Evolutionary conservation across 1,140 invertebrate genomes (phyloP).

Genomic region (Chrysopa pallens): DNA sequence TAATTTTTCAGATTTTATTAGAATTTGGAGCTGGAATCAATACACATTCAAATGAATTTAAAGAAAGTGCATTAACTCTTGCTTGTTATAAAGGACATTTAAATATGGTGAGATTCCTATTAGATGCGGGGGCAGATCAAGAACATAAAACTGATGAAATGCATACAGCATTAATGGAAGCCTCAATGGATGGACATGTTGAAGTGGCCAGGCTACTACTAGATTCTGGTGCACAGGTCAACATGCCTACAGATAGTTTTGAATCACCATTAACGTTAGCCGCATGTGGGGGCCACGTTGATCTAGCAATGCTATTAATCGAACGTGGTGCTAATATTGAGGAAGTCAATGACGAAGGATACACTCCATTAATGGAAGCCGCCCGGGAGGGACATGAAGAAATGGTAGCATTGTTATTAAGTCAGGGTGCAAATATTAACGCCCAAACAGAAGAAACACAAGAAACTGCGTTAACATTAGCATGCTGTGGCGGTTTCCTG

Average conservation of each 20-base stretch:
- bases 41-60: constrained; percentile 97
- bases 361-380: constrained; percentile 98
- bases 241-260: constrained; percentile 99
- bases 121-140: constrained; percentile 87
- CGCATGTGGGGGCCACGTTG: constrained; percentile 95
- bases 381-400: constrained; percentile 95
- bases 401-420: constrained; percentile 87
- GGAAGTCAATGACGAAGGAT: constrained; percentile 99
- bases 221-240: constrained; percentile 94
- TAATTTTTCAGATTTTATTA: constrained; percentile 45
- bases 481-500: constrained; percentile 92
- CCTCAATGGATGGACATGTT: constrained; percentile 98
- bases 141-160: constrained; percentile 99
- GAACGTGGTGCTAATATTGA: constrained; percentile 97
- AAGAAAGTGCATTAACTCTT: constrained; percentile 85
- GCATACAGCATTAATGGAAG: constrained; percentile 99
- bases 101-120: constrained; percentile 91
- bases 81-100: constrained; percentile 92
- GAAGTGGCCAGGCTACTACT: constrained; percentile 84
- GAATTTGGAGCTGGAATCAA: constrained; percentile 91
- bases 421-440: constrained; percentile 92
- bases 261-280: constrained; percentile 95
- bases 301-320: constrained; percentile 84
- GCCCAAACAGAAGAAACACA: constrained; percentile 97
- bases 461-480: constrained; percentile 91